phyloP scores from a whole-genome alignment of 1,140 invertebrate species.

The Sarcophaga peregrina region DNA sequence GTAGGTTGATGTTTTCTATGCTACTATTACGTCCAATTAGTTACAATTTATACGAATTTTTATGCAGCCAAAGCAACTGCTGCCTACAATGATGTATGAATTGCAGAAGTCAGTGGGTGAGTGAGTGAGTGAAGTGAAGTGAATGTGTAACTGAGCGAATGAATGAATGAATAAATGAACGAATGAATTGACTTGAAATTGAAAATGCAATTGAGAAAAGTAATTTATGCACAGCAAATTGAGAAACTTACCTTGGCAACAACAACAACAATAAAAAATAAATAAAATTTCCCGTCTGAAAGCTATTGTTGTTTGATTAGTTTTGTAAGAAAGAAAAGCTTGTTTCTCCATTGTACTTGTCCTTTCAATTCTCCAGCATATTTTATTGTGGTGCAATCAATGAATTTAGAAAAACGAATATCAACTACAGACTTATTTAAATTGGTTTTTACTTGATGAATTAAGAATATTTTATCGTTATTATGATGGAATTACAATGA shows the following conservation, averaged over 20 bases:
- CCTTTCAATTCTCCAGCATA: no score
- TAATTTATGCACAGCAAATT: slow-evolving; percentile 34
- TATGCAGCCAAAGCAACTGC: no score
- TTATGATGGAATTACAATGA: no score
- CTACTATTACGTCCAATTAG: slow-evolving; percentile 38
- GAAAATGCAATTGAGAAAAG: slow-evolving; percentile 37
- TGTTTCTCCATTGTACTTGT: no score
- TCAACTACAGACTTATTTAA: no score
- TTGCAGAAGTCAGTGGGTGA: not conserved
- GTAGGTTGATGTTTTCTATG: slow-evolving; percentile 11
- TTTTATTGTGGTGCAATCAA: no score
- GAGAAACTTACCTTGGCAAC: slow-evolving; percentile 29
- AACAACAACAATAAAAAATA: no score
- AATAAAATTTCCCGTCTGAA: not conserved
- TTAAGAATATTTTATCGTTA: no score
- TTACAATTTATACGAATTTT: slow-evolving; percentile 21
- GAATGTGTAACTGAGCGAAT: not conserved
- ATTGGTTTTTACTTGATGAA: no score
- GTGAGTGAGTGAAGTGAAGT: not conserved
- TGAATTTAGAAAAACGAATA: no score
- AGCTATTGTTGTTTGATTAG: not conserved
- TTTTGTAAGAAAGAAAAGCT: not conserved
- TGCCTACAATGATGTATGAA: no score
- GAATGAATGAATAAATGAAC: not conserved
- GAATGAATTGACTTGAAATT: not conserved